Base-by-base conservation (phyloP, 2,888 invertebrate genomes). In the Sesamia inferens region DNA sequence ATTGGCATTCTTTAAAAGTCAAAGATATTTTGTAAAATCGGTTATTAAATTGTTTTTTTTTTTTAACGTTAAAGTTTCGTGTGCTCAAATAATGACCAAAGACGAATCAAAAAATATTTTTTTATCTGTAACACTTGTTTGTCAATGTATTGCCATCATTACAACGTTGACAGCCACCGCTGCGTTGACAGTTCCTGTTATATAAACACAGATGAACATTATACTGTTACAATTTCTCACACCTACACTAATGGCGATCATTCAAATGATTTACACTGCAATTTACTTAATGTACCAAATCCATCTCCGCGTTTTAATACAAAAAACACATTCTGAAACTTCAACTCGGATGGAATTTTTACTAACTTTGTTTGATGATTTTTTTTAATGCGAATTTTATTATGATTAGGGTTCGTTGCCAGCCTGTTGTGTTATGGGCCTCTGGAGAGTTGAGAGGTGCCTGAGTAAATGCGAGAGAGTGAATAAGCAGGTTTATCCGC, bases 221-320 rank as follows among this genome's bases (percentile, higher is more conserved):
- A 44, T 22, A 39, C 1, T 48, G 22, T 51, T 58, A 55, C n/a
- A 55, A 59, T 64, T 7, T 24, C 16, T 19, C 22, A 10, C 8
- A 16, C 31, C 54, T n/a, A 58, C 59, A 16, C 19, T 74, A 71
- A 74, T 64, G 51, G 31, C 58, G 48, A 65, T 62, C 62, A 24
- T 65, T 70, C 22, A 42, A 71, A 72, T 70, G 47, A 74, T 78
- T 78, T 59, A 70, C 59, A 66, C 47, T 67, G 51, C 59, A 75
- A 75, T 78, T 71, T 69, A 63, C 39, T 54, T 64, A 62, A 76
- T 58, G 44, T 71, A 65, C 62, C 22, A 48, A 71, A 82, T 82
- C 59, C 68, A 71, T 80, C 78, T 69, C 74, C 72, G 71, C 66
- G 42, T 76, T 84, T 74, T 73, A 82, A 76, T 74, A 63, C 44